A percentile compares a stretch with the other conserved stretches of the same genome.
Conservation (phyloP, 2,888 invertebrate genomes). For the Endomychus coccineus region DNA sequence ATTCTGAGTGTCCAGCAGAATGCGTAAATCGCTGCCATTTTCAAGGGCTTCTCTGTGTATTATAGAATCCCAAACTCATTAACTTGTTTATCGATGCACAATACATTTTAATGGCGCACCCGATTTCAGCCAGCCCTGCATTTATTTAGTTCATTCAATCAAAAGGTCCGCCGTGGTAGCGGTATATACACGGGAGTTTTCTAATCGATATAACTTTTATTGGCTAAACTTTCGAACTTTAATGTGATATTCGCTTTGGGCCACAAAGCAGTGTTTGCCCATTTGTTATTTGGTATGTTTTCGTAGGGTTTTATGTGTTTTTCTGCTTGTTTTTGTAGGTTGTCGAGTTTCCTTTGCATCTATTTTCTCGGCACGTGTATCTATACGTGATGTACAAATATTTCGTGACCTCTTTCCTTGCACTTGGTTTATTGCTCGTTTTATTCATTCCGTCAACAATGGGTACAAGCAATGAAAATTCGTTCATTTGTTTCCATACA, state of each 20-base stretch:
- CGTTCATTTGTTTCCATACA: too few relatives aligned
- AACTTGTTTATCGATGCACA: too few relatives aligned
- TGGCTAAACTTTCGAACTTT: constrained; percentile 24
- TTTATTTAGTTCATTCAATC: constrained; percentile 7
- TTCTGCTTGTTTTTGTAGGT: constrained; percentile 26
- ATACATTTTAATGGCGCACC: too few relatives aligned
- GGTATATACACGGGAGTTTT: background rate
- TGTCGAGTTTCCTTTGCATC: constrained; percentile 25
- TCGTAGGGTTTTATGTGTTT: constrained; percentile 24
- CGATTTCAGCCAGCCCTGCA: too few relatives aligned
- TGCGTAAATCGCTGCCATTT: too few relatives aligned
- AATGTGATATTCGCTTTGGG: constrained; percentile 23
- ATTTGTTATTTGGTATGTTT: constrained; percentile 22
- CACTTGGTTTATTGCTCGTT: constrained; percentile 17
- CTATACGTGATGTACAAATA: constrained; percentile 25
- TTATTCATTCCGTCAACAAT: constrained; percentile 23
- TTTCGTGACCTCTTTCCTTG: too few relatives aligned
- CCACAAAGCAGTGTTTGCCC: constrained; percentile 23
- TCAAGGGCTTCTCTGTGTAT: too few relatives aligned
- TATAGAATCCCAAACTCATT: too few relatives aligned
- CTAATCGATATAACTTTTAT: constrained; percentile 26
- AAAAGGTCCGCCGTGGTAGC: constrained; percentile 2
- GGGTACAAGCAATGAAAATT: too few relatives aligned
- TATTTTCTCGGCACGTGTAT: constrained; percentile 28
- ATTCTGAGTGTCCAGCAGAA: too few relatives aligned